Conservation (phyloP, 2,113 vertebrate species). For the Rhea americana region DNA sequence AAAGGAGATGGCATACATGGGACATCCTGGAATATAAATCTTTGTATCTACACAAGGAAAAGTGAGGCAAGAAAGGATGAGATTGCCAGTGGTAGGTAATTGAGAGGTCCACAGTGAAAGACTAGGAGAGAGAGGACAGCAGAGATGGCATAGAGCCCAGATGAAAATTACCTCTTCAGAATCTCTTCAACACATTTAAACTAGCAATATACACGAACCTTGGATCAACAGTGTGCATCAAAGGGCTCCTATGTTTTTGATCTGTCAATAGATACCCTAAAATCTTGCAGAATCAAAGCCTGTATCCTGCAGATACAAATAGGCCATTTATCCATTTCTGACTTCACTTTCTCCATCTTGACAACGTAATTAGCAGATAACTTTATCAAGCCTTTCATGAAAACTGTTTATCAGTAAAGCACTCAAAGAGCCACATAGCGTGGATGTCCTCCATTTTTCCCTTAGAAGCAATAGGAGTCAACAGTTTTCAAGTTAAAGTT, state of each 20-base stretch:
- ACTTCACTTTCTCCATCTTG: conserved; percentile 26
- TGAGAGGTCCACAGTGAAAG: background rate
- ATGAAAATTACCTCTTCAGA: background rate
- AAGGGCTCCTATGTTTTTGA: background rate
- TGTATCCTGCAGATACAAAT: background rate
- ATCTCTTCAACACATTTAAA: conserved; percentile 4
- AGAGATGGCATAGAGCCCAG: background rate
- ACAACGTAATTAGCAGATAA: background rate
- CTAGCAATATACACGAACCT: background rate
- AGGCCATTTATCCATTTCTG: background rate
- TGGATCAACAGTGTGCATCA: background rate
- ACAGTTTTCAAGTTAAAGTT: conserved; percentile 36
- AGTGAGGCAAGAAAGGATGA: background rate
- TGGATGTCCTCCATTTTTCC: background rate
- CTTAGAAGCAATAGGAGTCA: background rate
- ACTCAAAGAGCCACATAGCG: background rate
- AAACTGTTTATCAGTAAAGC: background rate
- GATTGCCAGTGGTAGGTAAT: background rate
- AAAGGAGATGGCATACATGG: rapidly evolving
- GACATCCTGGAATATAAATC: background rate
- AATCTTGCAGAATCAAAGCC: background rate
- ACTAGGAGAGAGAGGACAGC: background rate
- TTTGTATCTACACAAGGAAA: background rate
- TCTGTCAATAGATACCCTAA: background rate
- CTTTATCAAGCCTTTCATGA: conserved; percentile 26